Evolutionary conservation across 2,113 vertebrate genomes (phyloP).

Genomic region (Galeopterus variegatus): DNA sequence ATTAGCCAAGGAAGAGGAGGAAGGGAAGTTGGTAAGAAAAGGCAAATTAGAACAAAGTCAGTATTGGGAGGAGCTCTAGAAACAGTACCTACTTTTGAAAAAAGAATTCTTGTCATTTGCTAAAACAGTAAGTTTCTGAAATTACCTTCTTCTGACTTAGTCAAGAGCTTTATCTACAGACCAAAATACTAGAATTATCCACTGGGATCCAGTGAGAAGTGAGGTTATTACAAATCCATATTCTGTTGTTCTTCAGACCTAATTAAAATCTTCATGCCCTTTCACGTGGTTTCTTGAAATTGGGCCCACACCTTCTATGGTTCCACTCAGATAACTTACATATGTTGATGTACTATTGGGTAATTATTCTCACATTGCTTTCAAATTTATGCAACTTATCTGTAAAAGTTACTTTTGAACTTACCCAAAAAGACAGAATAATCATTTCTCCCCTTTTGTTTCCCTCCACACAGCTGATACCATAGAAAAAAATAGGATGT

Average conservation of each 20-base stretch:
- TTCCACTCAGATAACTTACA: not conserved
- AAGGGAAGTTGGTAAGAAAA: not conserved
- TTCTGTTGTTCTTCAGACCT: not conserved
- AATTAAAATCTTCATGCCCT: conserved; percentile 6
- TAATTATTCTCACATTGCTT: not conserved
- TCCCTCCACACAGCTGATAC: not conserved
- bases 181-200: not conserved
- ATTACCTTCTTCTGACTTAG: not conserved
- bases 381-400: not conserved
- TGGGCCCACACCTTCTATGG: not conserved
- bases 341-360: not conserved
- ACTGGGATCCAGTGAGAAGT: not conserved
- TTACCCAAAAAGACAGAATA: not conserved
- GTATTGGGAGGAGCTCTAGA: not conserved
- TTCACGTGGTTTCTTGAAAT: not conserved
- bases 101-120: not conserved
- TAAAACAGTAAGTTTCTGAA: not conserved
- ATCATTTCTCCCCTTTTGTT: not conserved
- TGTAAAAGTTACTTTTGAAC: conserved; percentile 1
- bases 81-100: not conserved
- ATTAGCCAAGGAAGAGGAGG: not conserved
- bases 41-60: not conserved
- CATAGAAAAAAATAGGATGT: not conserved
- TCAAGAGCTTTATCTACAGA: not conserved
- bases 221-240: not conserved